Evolutionary conservation across 2,888 invertebrate genomes (phyloP).

Genomic region (Cryptophagus acutangulus): DNA sequence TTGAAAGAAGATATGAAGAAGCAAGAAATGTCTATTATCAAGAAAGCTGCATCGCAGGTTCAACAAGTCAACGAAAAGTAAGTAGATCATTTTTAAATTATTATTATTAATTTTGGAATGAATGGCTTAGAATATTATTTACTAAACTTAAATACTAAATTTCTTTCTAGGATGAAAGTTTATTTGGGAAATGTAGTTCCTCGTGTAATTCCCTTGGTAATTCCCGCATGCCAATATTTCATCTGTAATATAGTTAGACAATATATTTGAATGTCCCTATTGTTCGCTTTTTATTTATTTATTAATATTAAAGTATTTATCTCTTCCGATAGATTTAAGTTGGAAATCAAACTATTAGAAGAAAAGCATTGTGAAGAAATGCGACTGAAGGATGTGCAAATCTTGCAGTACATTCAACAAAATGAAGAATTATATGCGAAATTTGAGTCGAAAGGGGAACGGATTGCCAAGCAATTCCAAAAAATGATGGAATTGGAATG

Average conservation of each 20-base stretch:
- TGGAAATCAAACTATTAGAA: conserved; percentile 71
- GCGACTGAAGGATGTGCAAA: conserved; percentile 64
- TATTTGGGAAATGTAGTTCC: no score
- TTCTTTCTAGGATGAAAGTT: no score
- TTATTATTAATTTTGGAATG: conserved; percentile 6
- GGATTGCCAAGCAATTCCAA: conserved; percentile 65
- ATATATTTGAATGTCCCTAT: no score
- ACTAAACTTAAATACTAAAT: no score
- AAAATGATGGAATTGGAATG: conserved; percentile 72
- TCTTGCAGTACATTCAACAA: conserved; percentile 65
- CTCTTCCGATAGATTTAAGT: conserved; percentile 59
- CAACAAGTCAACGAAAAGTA: conserved; percentile 65
- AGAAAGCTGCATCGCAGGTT: conserved; percentile 68
- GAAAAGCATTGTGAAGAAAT: conserved; percentile 76
- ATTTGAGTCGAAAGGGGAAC: conserved; percentile 48
- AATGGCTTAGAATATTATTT: no score
- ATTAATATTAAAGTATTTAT: conserved; percentile 4
- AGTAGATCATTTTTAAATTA: conserved; percentile 14
- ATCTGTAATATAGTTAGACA: no score
- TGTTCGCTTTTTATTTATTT: conserved; percentile 12
- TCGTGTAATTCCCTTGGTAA: no score
- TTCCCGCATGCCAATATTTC: no score
- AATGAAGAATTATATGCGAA: conserved; percentile 61
- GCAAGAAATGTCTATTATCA: conserved; percentile 62
- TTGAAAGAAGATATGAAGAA: conserved; percentile 60